Conservation (phyloP, 2,888 invertebrate genomes). For the Tuta absoluta region DNA sequence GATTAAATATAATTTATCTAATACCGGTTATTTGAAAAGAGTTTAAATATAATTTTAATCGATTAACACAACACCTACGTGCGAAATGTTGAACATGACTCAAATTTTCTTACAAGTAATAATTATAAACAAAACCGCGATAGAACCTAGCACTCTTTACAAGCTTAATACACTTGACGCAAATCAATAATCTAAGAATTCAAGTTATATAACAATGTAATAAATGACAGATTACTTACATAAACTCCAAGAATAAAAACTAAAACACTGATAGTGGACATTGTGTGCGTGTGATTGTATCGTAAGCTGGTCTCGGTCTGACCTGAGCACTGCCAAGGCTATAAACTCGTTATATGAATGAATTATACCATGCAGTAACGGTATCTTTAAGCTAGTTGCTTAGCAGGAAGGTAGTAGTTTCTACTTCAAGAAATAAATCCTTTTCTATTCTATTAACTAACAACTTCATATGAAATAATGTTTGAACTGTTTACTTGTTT, state of each 20-base stretch:
- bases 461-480: too few species aligned
- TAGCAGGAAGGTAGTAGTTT: too few species aligned
- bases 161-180: too few species aligned
- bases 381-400: neutral
- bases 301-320: conserved; percentile 4
- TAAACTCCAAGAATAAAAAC: conserved; percentile 24
- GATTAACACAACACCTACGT: too few species aligned
- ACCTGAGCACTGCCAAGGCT: neutral
- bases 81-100: too few species aligned
- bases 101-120: too few species aligned
- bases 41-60: too few species aligned
- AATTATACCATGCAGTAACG: neutral
- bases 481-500: too few species aligned
- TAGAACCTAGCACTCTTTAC: neutral
- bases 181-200: neutral
- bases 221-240: conserved; percentile 6
- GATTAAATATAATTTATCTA: too few species aligned
- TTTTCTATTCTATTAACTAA: too few species aligned
- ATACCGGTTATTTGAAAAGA: too few species aligned
- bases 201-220: neutral
- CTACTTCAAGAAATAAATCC: too few species aligned
- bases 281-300: neutral
- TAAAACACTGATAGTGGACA: conserved; percentile 15
- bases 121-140: neutral
- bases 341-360: neutral